Evolutionary conservation across 2,113 vertebrate species (phyloP).

Genomic region (Martes martes): DNA sequence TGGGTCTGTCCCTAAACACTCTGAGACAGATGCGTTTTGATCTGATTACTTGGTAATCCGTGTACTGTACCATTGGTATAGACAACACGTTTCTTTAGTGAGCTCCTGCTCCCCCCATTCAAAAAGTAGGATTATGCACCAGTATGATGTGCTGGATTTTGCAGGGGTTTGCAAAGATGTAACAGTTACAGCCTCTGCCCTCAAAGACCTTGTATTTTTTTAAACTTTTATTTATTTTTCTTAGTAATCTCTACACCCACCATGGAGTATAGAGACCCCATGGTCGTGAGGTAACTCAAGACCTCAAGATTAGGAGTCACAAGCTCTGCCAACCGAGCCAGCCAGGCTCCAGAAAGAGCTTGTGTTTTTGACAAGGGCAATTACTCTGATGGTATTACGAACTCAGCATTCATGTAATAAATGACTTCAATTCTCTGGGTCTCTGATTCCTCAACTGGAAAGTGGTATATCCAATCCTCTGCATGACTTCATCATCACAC

Average conservation of each 20-base stretch:
- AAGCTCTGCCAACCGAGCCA: no score
- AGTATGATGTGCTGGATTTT: background rate
- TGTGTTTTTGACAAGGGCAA: background rate
- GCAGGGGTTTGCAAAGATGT: background rate
- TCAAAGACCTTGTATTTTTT: background rate
- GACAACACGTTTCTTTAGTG: background rate
- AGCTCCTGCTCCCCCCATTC: background rate
- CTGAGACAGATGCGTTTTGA: background rate
- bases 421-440: background rate
- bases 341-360: background rate
- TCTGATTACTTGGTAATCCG: background rate
- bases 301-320: background rate
- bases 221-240: background rate
- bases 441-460: background rate
- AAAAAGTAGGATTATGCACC: background rate
- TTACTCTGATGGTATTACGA: background rate
- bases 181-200: background rate
- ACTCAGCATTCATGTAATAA: background rate
- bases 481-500: background rate
- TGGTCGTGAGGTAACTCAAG: background rate
- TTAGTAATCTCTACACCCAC: background rate
- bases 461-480: background rate
- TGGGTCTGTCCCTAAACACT: background rate
- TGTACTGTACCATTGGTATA: background rate
- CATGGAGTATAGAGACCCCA: background rate